Conservation (phyloP, 1,140 invertebrate species). For the Hycleus cichorii region DNA sequence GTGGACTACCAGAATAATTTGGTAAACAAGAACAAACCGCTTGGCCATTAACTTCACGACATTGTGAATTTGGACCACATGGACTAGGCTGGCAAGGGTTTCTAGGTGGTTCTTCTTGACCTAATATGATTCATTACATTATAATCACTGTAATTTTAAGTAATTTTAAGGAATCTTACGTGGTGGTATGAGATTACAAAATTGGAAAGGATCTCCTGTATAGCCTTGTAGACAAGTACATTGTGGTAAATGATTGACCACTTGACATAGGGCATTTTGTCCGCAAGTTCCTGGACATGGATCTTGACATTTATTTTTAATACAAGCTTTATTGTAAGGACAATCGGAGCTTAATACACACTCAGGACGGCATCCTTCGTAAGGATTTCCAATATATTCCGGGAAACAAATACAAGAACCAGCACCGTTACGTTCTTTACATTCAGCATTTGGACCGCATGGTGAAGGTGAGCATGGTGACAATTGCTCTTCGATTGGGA, state of each 20-base stretch:
- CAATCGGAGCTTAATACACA: slow-evolving; percentile 68
- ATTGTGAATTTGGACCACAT: slow-evolving; percentile 61
- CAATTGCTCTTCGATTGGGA: slow-evolving; percentile 27
- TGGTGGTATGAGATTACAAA: slow-evolving; percentile 34
- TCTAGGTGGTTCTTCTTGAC: slow-evolving; percentile 39
- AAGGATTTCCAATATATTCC: slow-evolving; percentile 58
- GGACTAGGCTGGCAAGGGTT: slow-evolving; percentile 55
- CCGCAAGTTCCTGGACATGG: slow-evolving; percentile 73
- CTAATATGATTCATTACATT: neutral
- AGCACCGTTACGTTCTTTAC: slow-evolving; percentile 53
- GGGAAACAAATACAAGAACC: slow-evolving; percentile 60
- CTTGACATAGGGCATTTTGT: slow-evolving; percentile 63
- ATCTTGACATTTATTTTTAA: slow-evolving; percentile 65
- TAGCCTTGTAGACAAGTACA: slow-evolving; percentile 63
- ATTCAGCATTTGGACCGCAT: slow-evolving; percentile 67
- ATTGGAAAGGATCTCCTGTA: slow-evolving; percentile 63
- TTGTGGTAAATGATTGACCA: slow-evolving; percentile 62
- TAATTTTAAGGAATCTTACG: slow-evolving; percentile 40
- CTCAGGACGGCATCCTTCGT: slow-evolving; percentile 63
- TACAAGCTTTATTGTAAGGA: slow-evolving; percentile 61
- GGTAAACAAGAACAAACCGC: slow-evolving; percentile 54
- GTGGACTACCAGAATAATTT: slow-evolving; percentile 58
- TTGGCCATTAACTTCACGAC: slow-evolving; percentile 45
- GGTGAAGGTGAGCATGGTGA: slow-evolving; percentile 61
- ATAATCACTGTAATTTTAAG: slow-evolving; percentile 36